Evolutionary conservation across 1,140 invertebrate species (phyloP).

Genomic region (Drosophila arawakana): DNA sequence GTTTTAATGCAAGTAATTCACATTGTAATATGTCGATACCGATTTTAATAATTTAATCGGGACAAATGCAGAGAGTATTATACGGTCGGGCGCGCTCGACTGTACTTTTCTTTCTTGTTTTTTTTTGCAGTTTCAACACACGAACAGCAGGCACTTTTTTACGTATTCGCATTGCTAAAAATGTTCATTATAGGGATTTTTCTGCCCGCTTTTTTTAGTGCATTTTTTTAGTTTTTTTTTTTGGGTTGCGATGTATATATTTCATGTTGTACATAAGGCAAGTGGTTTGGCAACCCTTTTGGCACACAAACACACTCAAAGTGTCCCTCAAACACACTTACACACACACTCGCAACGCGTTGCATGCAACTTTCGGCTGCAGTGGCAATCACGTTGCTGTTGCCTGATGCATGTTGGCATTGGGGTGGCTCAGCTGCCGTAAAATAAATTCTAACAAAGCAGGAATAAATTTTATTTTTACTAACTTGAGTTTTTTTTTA

Average conservation of each 20-base stretch:
- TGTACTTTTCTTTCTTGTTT: no score
- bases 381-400: constrained; percentile 68
- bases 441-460: not conserved
- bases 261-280: constrained; percentile 39
- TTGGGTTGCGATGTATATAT: constrained; percentile 20
- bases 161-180: constrained; percentile 43
- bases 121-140: no score
- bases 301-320: constrained; percentile 74
- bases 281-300: constrained; percentile 81
- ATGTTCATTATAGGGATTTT: constrained; percentile 68
- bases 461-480: not conserved
- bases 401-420: constrained; percentile 66
- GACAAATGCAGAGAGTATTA: no score
- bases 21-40: no score
- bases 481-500: not conserved
- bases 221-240: not conserved
- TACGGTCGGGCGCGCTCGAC: no score
- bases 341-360: constrained; percentile 32
- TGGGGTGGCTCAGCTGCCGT: constrained; percentile 45
- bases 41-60: no score
- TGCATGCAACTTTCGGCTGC: constrained; percentile 63
- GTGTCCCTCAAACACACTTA: constrained; percentile 37
- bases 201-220: constrained; percentile 31
- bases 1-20: no score
- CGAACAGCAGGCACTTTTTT: constrained; percentile 28